These are phyloP conservation scores for Pterocles gutturalis DNA, from an alignment of 2,113 vertebrate species.

Conservation along the genomic window DNA sequence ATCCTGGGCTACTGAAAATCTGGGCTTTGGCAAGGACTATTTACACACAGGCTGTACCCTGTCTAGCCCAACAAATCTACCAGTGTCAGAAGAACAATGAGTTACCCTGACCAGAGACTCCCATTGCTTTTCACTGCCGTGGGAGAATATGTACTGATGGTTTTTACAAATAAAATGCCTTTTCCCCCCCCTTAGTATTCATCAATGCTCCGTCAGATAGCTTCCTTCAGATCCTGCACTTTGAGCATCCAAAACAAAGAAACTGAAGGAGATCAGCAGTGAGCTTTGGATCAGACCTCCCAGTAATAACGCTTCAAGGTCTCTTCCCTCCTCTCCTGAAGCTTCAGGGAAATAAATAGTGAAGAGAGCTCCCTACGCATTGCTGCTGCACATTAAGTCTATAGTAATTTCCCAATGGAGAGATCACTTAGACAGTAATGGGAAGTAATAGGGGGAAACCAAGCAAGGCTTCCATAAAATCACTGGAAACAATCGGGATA, in stretches of 20 bases:
- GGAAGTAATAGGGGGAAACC: slow-evolving; percentile 44
- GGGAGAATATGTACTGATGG: neutral
- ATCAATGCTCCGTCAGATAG: neutral
- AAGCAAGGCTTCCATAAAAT: slow-evolving; percentile 52
- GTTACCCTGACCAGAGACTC: neutral
- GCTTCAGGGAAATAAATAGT: slow-evolving; percentile 42
- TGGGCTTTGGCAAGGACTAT: neutral
- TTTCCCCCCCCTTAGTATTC: neutral
- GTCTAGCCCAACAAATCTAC: neutral
- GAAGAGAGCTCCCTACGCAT: neutral
- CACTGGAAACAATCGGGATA: slow-evolving; percentile 30
- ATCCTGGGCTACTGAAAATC: neutral
- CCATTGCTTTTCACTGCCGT: neutral
- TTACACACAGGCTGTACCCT: neutral
- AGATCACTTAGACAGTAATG: slow-evolving; percentile 60
- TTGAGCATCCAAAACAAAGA: neutral
- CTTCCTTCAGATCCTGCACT: neutral
- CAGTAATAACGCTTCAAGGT: neutral
- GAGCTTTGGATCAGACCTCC: neutral
- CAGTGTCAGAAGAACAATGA: neutral
- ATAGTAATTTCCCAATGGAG: slow-evolving; percentile 58
- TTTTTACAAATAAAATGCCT: neutral
- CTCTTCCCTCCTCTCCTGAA: neutral
- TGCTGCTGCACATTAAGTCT: slow-evolving; percentile 37
- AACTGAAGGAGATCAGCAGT: neutral